Base-by-base conservation (phyloP, 1,140 invertebrate genomes). In the Cecropterus lyciades region DNA sequence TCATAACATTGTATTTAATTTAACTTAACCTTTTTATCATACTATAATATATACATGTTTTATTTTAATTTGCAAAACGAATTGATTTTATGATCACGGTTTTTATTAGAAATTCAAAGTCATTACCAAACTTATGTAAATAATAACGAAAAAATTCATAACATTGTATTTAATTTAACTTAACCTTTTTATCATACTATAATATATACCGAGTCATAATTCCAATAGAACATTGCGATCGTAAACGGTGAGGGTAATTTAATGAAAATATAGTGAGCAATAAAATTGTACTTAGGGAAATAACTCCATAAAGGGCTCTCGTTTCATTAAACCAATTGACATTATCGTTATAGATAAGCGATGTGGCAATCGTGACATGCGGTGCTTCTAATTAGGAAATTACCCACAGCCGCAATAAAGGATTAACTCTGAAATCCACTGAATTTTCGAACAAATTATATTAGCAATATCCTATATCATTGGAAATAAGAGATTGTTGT, bases 251-350 rank as follows among this genome's bases (percentile, higher is more conserved):
- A 56, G 33, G 5, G 30, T 37, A 49, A 52, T 9, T 13, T 20
- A 60, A 60, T 37, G 16, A 49, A 16, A 43, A 37, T 13, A 24
- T 5, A 24, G 20, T 15, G 14, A 59, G 43, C 49, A 48, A 60
- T 60, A 60, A 48, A 60, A 51, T 51, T 14, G 33, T 51, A 62
- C 46, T 49, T 60, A 60, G 27, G 27, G 46, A 11, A 62, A 60
- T 60, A 60, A 42, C 59, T 40, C 10, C 30, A 51, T 46, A 62
- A 51, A 62, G 45, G 46, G 45, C 45, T 62, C 59, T 56, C 27
- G 49, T 62, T 62, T 62, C 46, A 62, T 62, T 62, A 30, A 62
- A 60, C 24, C 45, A 48, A 60, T 56, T 43, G 53, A 62, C 59
- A 45, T 51, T 62, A 62, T 51, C 46, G 46, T 51, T n/a, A n/a